Evolutionary conservation across 1,140 invertebrate genomes (phyloP), one percentile per base, ranked within the genome.

Genomic region (Drosophila lowei): DNA sequence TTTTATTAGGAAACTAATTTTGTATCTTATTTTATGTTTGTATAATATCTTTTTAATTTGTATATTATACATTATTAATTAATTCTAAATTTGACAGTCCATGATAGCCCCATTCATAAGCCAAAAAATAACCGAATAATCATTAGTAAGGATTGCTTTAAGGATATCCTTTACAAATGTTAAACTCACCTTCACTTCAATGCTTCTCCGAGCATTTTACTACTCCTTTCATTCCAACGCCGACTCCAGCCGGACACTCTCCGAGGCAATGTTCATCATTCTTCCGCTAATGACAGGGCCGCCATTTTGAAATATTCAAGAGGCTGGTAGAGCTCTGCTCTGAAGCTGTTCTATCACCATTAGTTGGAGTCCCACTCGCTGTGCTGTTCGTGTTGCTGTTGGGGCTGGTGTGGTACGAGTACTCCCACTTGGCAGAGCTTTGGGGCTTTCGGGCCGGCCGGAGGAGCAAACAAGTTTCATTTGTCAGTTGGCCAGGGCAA

Each of bases 221-320:
- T n/a, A n/a, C n/a, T n/a, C n/a, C n/a, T n/a, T n/a, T 28, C 15
- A 48, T 55, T 66, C 34, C 43, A 25, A 38, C 34, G 16, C 30
- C 43, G 25, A 67, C 34, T 53, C 23, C 15, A 48, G 18, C 38
- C 23, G 44, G 44, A 30, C n/a, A 34, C 49, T 18, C 42, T 34
- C 25, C 25, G 18, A 21, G 25, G 42, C 49, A 23, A 65, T 58
- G 59, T 74, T 53, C 70, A 73, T 73, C 60, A 73, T 74, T 72
- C 48, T 61, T 72, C 49, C 11, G 48, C 57, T 62, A 63, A 72
- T 62, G 67, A 50, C 57, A 72, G 30, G 50, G 42, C 62, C 43
- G 72, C 72, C 72, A 75, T 75, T 75, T 75, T 75, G 9, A 75
- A 75, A 61, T 75, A 61, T 75, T 75, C 55, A 74, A 67, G 71